phyloP scores from a whole-genome alignment of 2,113 vertebrate species.

The Pygoscelis antarcticus region DNA sequence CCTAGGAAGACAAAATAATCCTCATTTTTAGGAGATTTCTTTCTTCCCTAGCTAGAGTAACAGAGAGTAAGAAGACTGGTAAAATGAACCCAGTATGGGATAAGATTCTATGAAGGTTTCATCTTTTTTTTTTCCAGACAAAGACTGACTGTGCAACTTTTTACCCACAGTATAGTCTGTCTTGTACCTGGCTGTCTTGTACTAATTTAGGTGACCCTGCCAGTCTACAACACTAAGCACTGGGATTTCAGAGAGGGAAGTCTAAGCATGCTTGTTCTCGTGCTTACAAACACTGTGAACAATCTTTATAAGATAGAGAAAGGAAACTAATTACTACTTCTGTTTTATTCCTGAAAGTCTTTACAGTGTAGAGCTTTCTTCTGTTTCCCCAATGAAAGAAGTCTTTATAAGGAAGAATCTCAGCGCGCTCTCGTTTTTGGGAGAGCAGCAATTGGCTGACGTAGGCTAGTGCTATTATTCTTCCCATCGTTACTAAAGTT shows the following conservation, averaged over 20 bases:
- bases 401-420: not conserved
- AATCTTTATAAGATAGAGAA: not conserved
- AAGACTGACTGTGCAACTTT: not conserved
- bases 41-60: not conserved
- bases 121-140: not conserved
- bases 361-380: not conserved
- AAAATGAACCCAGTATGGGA: not conserved
- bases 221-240: not conserved
- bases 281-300: not conserved
- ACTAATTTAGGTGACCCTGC: not conserved
- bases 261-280: not conserved
- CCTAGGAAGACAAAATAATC: not conserved
- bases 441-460: not conserved
- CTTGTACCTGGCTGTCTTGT: not conserved
- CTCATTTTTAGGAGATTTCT: not conserved
- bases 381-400: not conserved
- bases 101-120: not conserved
- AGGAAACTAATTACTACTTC: not conserved
- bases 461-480: not conserved
- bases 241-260: not conserved
- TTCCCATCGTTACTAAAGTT: not conserved
- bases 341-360: not conserved
- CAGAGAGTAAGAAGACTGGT: not conserved
- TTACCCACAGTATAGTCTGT: not conserved
- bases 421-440: not conserved